These are phyloP conservation scores for Drosophila asahinai DNA, from an alignment of 1,140 invertebrate genomes.

Conservation along the genomic window DNA sequence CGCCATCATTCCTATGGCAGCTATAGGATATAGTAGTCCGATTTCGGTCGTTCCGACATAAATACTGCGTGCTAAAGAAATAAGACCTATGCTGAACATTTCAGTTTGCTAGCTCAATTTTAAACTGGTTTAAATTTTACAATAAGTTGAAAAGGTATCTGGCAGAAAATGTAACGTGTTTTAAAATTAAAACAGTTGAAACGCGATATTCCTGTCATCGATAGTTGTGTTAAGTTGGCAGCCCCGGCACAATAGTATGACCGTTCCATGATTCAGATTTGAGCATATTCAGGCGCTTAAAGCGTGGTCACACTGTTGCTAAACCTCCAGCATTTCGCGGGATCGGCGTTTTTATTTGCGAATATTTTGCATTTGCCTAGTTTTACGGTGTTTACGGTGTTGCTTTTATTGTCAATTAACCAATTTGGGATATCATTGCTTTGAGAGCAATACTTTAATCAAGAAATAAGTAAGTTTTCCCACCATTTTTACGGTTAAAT, in stretches of 20 bases:
- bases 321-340: constrained; percentile 30
- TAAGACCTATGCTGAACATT: too few species aligned
- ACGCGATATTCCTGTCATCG: neutral
- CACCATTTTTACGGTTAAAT: constrained; percentile 17
- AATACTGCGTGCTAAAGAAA: too few species aligned
- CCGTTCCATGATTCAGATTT: neutral
- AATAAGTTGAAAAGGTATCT: too few species aligned
- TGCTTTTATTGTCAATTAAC: neutral
- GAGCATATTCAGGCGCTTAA: neutral
- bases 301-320: constrained; percentile 26
- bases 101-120: too few species aligned
- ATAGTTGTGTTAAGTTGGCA: neutral
- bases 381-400: constrained; percentile 22
- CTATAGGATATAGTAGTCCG: too few species aligned
- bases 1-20: too few species aligned
- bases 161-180: too few species aligned
- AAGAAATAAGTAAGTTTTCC: constrained; percentile 51
- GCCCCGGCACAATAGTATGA: neutral
- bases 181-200: neutral
- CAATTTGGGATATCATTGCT: constrained; percentile 4
- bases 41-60: too few species aligned
- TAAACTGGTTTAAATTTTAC: too few species aligned
- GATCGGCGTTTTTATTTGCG: constrained; percentile 23
- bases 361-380: constrained; percentile 10
- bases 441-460: constrained; percentile 15